phyloP scores from a whole-genome alignment of 2,888 invertebrate genomes.

The Cantharis nigra region DNA sequence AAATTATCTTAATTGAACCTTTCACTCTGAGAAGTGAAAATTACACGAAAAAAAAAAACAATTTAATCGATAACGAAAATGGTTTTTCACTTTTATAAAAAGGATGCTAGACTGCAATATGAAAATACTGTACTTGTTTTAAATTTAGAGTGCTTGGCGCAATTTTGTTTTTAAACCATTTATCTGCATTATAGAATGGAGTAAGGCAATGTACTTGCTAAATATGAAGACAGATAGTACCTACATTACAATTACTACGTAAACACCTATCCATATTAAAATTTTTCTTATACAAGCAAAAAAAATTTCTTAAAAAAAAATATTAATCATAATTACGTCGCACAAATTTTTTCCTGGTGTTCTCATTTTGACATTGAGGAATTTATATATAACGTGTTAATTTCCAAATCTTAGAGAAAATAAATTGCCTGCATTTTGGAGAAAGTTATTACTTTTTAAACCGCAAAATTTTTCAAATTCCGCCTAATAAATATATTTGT shows the following conservation, averaged over 20 bases:
- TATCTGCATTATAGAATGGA: not conserved
- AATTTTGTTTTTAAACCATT: not conserved
- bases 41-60: not conserved
- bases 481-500: slow-evolving; percentile 18
- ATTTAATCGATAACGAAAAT: not conserved
- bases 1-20: not conserved
- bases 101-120: not conserved
- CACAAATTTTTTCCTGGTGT: not conserved
- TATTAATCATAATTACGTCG: not conserved
- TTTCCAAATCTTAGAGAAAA: not conserved
- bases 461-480: slow-evolving; percentile 1
- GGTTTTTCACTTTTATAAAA: not conserved
- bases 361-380: not conserved
- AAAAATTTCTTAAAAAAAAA: not conserved
- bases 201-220: not conserved
- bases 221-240: not conserved
- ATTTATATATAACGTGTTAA: not conserved
- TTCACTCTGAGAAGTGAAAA: not conserved
- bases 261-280: not conserved
- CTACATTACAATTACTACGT: not conserved
- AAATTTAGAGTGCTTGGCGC: not conserved
- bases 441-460: slow-evolving; percentile 4
- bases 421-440: not conserved
- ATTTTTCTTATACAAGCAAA: not conserved
- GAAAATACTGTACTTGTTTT: not conserved